phyloP scores from a whole-genome alignment of 2,113 vertebrate genomes.

The Cololabis saira region DNA sequence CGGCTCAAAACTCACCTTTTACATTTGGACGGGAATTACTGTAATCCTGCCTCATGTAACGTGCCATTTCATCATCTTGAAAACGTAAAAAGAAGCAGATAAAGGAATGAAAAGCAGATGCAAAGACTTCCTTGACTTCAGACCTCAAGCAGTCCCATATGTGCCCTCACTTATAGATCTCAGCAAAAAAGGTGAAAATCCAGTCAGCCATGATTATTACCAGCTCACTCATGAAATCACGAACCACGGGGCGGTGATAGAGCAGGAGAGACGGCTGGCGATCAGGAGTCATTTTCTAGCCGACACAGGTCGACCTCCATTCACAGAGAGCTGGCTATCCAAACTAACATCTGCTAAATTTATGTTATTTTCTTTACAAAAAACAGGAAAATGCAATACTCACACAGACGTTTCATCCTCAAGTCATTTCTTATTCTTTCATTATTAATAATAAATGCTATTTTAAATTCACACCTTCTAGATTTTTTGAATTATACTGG shows the following conservation, averaged over 20 bases:
- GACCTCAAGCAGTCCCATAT: conserved; percentile 60
- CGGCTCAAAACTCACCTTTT: background rate
- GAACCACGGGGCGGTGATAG: conserved; percentile 50
- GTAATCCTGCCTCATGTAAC: conserved; percentile 3
- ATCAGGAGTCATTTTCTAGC: conserved; percentile 35
- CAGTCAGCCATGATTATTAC: conserved; percentile 81
- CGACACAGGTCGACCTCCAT: background rate
- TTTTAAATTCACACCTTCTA: conserved; percentile 44
- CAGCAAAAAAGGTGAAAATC: conserved; percentile 73
- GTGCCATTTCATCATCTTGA: conserved; percentile 17
- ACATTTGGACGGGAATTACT: conserved; percentile 5
- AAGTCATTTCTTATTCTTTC: background rate
- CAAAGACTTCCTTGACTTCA: conserved; percentile 36
- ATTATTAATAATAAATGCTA: background rate
- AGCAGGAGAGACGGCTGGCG: conserved; percentile 24
- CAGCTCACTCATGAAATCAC: conserved; percentile 81
- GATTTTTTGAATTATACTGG: conserved; percentile 33
- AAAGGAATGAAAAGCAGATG: conserved; percentile 49
- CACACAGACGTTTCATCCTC: background rate
- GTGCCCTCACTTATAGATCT: conserved; percentile 51
- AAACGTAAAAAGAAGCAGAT: conserved; percentile 28
- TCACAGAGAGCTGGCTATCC: background rate
- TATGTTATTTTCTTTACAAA: background rate
- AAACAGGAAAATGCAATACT: background rate
- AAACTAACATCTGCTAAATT: background rate